These are phyloP conservation scores for Protodeltote pygarga DNA, from an alignment of 2,888 invertebrate genomes.

Conservation along the genomic window DNA sequence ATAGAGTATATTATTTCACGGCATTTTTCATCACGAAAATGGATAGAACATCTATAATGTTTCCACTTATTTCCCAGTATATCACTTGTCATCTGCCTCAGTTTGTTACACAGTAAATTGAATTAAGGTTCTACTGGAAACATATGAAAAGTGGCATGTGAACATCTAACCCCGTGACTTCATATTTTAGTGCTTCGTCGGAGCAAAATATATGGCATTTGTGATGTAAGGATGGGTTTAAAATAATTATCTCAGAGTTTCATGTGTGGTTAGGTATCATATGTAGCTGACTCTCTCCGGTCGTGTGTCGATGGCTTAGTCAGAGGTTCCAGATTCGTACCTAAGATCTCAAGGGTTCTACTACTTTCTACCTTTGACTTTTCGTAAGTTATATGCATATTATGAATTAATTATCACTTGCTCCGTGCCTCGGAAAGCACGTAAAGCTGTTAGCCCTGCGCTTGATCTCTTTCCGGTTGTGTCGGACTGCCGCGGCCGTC, in stretches of 20 bases:
- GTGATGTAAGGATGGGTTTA: neutral
- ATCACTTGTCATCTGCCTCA: slow-evolving; percentile 17
- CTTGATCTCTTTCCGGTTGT: no score
- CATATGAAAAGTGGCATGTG: slow-evolving; percentile 7
- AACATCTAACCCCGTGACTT: neutral
- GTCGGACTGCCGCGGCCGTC: no score
- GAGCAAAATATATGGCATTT: neutral
- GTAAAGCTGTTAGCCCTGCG: no score
- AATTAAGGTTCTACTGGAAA: slow-evolving; percentile 12
- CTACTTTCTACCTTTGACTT: no score
- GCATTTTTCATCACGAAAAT: slow-evolving; percentile 55
- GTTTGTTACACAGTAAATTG: slow-evolving; percentile 20
- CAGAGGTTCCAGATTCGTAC: no score
- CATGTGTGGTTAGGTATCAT: no score
- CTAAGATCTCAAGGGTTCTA: no score
- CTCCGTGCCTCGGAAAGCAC: no score
- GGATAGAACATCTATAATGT: slow-evolving; percentile 36
- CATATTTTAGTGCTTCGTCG: neutral
- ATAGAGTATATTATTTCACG: slow-evolving; percentile 60
- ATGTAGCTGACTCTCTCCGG: no score
- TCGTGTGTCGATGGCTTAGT: no score
- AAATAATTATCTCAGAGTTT: neutral
- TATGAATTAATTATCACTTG: no score
- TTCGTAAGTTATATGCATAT: no score
- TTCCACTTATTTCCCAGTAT: slow-evolving; percentile 15